phyloP scores from a whole-genome alignment of 2,797 vertebrate species.

The Tauraco hartlaubi region DNA sequence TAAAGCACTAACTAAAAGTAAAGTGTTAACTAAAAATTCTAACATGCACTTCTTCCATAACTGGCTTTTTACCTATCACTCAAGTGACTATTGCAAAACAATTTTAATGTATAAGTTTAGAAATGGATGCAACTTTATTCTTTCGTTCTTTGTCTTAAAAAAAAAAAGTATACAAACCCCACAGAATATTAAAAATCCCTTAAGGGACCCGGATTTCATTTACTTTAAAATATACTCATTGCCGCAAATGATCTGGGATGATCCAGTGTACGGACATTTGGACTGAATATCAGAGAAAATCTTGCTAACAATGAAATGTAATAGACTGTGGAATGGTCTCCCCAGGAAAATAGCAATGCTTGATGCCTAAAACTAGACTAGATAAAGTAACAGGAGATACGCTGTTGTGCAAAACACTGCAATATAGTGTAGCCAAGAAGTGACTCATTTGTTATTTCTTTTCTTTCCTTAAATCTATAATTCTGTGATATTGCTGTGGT shows the following conservation, averaged over 20 bases:
- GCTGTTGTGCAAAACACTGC: not conserved
- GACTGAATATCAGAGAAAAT: not conserved
- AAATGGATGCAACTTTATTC: not conserved
- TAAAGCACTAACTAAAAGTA: not conserved
- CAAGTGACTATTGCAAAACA: not conserved
- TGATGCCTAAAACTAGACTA: not conserved
- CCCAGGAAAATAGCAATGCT: not conserved
- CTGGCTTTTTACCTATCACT: not conserved
- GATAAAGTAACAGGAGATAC: constrained; percentile 4
- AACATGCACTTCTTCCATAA: not conserved
- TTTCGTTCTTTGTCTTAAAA: not conserved
- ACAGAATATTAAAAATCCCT: not conserved
- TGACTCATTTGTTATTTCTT: not conserved
- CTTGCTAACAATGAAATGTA: not conserved
- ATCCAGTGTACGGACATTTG: not conserved
- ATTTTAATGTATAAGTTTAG: not conserved
- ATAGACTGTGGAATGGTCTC: constrained; percentile 5
- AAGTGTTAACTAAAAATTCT: not conserved
- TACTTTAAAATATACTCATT: not conserved
- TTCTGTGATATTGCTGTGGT: constrained; percentile 1
- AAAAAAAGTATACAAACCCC: accelerated
- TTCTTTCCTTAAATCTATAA: not conserved
- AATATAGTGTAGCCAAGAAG: not conserved
- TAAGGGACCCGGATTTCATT: not conserved
- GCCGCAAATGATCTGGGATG: not conserved